Evolutionary conservation across 2,888 invertebrate species (phyloP).

Genomic region (Eupithecia exiguata): DNA sequence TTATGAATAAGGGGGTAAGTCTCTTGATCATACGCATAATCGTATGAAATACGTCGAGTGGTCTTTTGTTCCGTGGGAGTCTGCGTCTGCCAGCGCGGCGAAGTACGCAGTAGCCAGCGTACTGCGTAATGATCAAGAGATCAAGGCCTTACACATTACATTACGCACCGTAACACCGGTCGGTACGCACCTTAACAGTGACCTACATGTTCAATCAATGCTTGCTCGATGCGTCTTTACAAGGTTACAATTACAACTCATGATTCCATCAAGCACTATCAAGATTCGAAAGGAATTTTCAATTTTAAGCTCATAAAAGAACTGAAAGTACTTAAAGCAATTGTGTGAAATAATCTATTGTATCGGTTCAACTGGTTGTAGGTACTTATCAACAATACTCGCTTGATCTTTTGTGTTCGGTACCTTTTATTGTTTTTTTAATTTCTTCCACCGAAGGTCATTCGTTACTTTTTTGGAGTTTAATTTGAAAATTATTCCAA

Average conservation of each 20-base stretch:
- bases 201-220: constrained; percentile 50
- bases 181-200: constrained; percentile 32
- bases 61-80: no score
- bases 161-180: no score
- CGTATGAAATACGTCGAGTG: no score
- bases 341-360: constrained; percentile 1
- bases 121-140: no score
- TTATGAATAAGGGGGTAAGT: no score
- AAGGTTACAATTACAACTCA: constrained; percentile 30
- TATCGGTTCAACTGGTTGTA: neutral
- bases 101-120: no score
- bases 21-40: no score
- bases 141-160: no score
- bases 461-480: neutral
- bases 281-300: constrained; percentile 11
- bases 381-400: neutral
- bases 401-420: neutral
- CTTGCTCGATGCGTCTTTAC: constrained; percentile 37
- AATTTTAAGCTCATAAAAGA: constrained; percentile 1
- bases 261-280: constrained; percentile 4
- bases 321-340: neutral
- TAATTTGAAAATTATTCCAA: neutral
- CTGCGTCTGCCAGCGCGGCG: no score
- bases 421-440: neutral
- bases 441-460: neutral